Conservation (phyloP, 2,113 vertebrate species). For the Otolemur garnettii region DNA sequence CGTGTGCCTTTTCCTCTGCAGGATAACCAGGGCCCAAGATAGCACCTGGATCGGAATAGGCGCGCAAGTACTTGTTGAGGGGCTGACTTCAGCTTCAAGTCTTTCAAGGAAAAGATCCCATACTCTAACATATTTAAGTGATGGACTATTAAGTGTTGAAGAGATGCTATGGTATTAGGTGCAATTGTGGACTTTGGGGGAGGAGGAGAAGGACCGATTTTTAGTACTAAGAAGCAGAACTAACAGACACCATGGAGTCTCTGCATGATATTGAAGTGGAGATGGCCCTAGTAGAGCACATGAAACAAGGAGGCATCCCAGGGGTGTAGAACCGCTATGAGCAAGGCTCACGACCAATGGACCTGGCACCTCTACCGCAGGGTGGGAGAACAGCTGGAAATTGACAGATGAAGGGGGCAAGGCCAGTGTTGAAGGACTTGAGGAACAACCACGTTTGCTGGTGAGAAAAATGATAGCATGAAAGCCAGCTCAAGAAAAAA, state of each 20-base stretch:
- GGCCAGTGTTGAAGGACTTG: accelerated
- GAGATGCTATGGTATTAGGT: not conserved
- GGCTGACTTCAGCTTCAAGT: not conserved
- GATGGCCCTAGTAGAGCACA: not conserved
- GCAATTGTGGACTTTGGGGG: accelerated
- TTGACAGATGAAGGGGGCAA: accelerated
- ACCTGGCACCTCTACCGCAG: accelerated
- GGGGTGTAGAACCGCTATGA: accelerated
- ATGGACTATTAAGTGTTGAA: not conserved
- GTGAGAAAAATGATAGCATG: not conserved
- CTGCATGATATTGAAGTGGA: not conserved
- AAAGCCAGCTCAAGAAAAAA: not conserved
- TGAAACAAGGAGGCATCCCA: accelerated
- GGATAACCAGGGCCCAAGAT: not conserved
- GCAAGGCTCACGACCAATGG: not conserved
- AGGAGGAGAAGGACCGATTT: not conserved
- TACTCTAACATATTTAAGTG: not conserved
- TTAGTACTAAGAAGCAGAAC: not conserved
- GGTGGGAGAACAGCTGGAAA: not conserved
- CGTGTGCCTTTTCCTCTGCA: accelerated
- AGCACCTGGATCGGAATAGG: accelerated
- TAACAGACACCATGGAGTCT: not conserved
- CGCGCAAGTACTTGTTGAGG: not conserved
- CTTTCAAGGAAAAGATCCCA: not conserved
- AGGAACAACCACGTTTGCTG: not conserved